phyloP scores from a whole-genome alignment of 2,797 vertebrate species.

The Acridotheres tristis region DNA sequence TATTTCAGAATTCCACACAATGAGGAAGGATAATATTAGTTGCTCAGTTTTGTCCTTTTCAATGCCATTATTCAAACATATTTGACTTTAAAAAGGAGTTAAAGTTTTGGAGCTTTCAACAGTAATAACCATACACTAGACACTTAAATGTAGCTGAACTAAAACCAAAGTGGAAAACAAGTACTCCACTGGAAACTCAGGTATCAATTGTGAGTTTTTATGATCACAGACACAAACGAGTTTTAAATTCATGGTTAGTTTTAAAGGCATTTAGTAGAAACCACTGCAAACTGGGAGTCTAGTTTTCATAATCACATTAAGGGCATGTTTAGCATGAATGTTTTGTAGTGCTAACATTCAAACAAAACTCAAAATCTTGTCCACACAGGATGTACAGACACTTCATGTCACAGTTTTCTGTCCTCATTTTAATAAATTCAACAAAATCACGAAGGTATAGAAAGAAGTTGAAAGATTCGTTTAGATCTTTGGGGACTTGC shows the following conservation, averaged over 20 bases:
- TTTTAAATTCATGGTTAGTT: background rate
- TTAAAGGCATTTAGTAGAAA: background rate
- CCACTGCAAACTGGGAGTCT: background rate
- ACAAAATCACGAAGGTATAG: background rate
- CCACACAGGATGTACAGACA: background rate
- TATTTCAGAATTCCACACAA: constrained; percentile 15
- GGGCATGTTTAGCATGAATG: background rate
- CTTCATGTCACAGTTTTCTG: background rate
- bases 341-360: background rate
- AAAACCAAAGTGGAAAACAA: background rate
- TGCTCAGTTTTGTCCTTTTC: background rate
- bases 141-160: background rate
- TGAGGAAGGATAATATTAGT: background rate
- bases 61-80: background rate
- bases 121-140: background rate
- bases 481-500: background rate
- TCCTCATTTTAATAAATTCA: background rate
- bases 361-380: background rate
- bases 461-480: background rate
- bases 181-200: background rate
- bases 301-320: background rate
- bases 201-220: background rate
- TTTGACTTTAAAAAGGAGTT: constrained; percentile 27
- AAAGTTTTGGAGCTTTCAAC: background rate
- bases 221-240: background rate